Base-by-base conservation (phyloP, 1,140 invertebrate genomes). In the Nymphalis io region DNA sequence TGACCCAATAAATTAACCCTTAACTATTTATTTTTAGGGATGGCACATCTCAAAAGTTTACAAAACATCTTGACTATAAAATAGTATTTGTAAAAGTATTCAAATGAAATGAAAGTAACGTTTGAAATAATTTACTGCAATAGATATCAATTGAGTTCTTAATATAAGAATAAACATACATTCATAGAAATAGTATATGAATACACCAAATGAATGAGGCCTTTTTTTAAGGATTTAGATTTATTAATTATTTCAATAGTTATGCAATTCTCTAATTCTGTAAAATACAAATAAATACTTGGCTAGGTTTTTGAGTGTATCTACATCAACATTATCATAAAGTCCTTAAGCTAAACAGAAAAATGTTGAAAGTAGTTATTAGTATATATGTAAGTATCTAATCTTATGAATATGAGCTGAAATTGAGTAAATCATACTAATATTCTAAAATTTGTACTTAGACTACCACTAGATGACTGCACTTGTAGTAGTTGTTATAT, bases 381-480 rank as follows among this genome's bases (percentile, higher is more conserved):
- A 60, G 23, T 18, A 8, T 60, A 60, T 21, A n/a, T 72, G 23
- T 79, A 87, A 82, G 81, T 77, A 81, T 76, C 84, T 89, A 88
- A 84, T 89, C 89, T 91, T 91, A 91, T 91, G 89, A 91, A 87
- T 84, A 84, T 84, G 87, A 90, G 87, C 85, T 90, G 76, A 82
- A 81, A 80, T 81, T 63, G 62, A 81, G 79, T 74, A 46, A 44
- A 57, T 70, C 61, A 71, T 68, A 60, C 63, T 57, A 62, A 73
- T 66, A 72, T 72, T 75, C 66, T 75, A 75, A 72, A 64, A 60
- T 42, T 39, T 58, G 57, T 48, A 42, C 44, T 40, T 67, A 72
- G 51, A 58, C 48, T 62, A 71, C 59, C 48, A 65, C 13, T 59
- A 66, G 40, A 33, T 60, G 15, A 27, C 21, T n/a, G 23, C 51